Percentiles rank a stretch among this genome's conserved stretches.
Conservation (phyloP, 2,888 invertebrate genomes). For the Podabrus alpinus region DNA sequence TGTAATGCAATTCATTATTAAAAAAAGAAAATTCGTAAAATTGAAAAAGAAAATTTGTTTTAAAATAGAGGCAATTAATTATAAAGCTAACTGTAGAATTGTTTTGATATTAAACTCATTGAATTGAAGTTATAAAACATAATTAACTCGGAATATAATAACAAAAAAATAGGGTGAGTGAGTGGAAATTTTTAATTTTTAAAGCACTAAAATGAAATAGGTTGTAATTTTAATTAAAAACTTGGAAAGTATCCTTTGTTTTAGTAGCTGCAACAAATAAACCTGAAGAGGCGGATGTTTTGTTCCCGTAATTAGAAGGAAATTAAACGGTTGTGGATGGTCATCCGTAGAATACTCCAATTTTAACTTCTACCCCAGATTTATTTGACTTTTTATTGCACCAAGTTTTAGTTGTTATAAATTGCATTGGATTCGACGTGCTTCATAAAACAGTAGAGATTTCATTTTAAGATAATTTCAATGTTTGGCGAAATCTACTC, state of each 20-base stretch:
- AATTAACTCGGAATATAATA: conserved; percentile 28
- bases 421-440: conserved; percentile 48
- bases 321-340: conserved; percentile 52
- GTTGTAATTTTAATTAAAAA: conserved; percentile 57
- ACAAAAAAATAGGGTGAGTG: conserved; percentile 23
- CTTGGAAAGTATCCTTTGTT: conserved; percentile 56
- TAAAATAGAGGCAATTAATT: conserved; percentile 1
- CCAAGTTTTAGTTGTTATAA: conserved; percentile 42
- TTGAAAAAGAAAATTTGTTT: background rate
- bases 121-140: conserved; percentile 27
- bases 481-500: conserved; percentile 36
- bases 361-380: conserved; percentile 45
- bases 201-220: conserved; percentile 54
- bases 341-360: conserved; percentile 45
- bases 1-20: background rate
- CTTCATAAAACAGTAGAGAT: conserved; percentile 45
- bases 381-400: conserved; percentile 45
- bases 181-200: conserved; percentile 51
- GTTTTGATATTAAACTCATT: conserved; percentile 25
- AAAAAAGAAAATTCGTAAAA: background rate
- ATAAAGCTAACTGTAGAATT: conserved; percentile 1
- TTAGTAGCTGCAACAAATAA: conserved; percentile 53
- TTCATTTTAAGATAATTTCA: conserved; percentile 42
- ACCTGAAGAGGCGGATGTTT: conserved; percentile 51
- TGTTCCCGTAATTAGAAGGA: conserved; percentile 55